Base-by-base conservation (phyloP, 2,888 invertebrate genomes). In the Priocnemis perturbator region DNA sequence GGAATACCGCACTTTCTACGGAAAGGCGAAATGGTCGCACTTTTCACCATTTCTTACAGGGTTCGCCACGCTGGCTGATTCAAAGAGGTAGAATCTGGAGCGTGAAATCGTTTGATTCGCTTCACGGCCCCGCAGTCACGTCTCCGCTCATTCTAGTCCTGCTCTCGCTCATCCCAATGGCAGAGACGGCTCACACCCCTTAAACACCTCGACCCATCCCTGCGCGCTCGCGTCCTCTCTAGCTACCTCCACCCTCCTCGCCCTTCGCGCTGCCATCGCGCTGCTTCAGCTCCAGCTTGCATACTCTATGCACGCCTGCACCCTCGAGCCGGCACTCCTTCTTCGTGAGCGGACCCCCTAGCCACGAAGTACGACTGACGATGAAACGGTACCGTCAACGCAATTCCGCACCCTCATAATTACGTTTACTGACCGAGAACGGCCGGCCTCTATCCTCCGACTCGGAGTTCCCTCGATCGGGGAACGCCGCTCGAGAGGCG, bases 51-150 rank as follows among this genome's bases (percentile, higher is more conserved):
- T 63, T 56, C 60, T 64, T 63, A 44, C 55, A 45, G 64, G 26
- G 37, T 72, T 55, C 70, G 59, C 66, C 65, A 23, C 65, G 68
- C 70, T 60, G 70, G 59, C 69, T 74, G 71, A 79, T 78, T 79
- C 81, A 80, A 81, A 79, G 78, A 68, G 72, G 48, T 53, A 71
- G 69, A 87, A 87, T 87, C 83, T 87, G 81, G 87, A 87, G 86
- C 87, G 85, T 85, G 83, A 87, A 87, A 87, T 86, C 84, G 87
- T 86, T 88, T 86, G 87, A 87, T 87, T 85, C 85, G 82, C 81
- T 82, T 84, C 80, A 79, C 81, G 78, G 81, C 79, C 73, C 78
- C 79, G 75, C 79, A 81, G 83, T 84, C 85, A 81, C 84, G 82
- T 83, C 78, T 81, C 73, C 74, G 69, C 73, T 72, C 79, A 73